These are phyloP conservation scores for Myotis myotis DNA, from an alignment of 2,797 vertebrate genomes.

Conservation along the genomic window DNA sequence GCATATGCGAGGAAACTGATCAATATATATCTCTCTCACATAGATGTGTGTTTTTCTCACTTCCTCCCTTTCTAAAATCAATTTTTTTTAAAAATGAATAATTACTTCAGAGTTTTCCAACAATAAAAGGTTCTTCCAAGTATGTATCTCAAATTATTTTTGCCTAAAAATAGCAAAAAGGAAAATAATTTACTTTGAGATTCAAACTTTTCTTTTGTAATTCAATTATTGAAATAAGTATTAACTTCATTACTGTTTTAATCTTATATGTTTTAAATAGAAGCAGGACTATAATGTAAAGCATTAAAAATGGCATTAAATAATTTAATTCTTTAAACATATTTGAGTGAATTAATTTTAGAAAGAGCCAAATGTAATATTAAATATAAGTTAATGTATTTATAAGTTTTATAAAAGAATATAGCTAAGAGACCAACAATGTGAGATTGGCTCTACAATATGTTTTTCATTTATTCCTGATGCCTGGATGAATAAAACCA, in stretches of 20 bases:
- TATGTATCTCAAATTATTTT: not conserved
- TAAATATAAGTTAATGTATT: not conserved
- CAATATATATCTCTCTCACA: too few species aligned
- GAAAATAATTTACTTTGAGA: constrained; percentile 19
- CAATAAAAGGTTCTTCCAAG: not conserved
- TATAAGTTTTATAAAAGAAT: not conserved
- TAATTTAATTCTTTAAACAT: not conserved
- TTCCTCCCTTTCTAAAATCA: too few species aligned
- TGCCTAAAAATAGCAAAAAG: not conserved
- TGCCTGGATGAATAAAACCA: not conserved
- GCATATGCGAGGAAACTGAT: too few species aligned
- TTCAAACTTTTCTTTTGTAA: not conserved
- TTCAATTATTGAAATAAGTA: not conserved
- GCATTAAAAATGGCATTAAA: not conserved
- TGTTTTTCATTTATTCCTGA: not conserved
- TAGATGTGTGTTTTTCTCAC: too few species aligned
- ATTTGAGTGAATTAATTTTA: not conserved
- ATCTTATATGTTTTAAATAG: not conserved
- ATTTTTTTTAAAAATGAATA: not conserved
- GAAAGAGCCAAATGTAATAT: not conserved
- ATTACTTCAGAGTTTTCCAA: not conserved
- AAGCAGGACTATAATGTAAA: not conserved
- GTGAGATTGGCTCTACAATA: not conserved
- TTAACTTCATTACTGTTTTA: not conserved
- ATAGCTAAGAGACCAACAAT: not conserved